Conservation (phyloP, 2,113 vertebrate species). For the Desmodus rotundus region DNA sequence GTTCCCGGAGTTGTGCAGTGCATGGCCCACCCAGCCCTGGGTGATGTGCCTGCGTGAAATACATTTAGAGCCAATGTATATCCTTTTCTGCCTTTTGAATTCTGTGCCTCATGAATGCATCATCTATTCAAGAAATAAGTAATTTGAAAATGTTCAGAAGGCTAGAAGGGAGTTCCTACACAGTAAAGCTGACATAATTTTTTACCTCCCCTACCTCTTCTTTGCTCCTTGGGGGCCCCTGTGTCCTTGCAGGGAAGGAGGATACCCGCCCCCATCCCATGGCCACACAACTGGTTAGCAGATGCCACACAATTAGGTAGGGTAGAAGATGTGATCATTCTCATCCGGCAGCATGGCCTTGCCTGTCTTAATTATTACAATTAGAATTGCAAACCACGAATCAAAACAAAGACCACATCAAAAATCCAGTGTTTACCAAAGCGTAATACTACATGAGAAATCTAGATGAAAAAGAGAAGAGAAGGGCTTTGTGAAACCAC, state of each 20-base stretch:
- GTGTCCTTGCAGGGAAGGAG: not conserved
- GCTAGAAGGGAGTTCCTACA: not conserved
- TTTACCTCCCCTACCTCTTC: not conserved
- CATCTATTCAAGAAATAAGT: not conserved
- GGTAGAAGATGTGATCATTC: not conserved
- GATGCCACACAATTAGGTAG: not conserved
- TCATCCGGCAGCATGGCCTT: not conserved
- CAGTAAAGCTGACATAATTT: not conserved
- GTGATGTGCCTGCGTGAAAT: not conserved
- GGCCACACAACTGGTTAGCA: not conserved
- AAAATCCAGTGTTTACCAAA: not conserved
- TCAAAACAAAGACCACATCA: conserved; percentile 19
- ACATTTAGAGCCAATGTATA: not conserved
- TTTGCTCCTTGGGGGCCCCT: not conserved
- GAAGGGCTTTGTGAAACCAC: not conserved
- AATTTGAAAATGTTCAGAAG: not conserved
- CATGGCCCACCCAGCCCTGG: not conserved
- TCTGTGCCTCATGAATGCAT: not conserved
- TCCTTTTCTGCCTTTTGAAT: not conserved
- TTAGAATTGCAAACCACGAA: not conserved
- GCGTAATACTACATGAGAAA: not conserved
- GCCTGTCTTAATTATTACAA: not conserved
- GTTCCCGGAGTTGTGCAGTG: not conserved
- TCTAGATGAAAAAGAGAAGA: not conserved
- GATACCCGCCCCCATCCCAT: not conserved